phyloP scores from a whole-genome alignment of 2,888 invertebrate genomes.

The Sinohyriopsis cumingii region DNA sequence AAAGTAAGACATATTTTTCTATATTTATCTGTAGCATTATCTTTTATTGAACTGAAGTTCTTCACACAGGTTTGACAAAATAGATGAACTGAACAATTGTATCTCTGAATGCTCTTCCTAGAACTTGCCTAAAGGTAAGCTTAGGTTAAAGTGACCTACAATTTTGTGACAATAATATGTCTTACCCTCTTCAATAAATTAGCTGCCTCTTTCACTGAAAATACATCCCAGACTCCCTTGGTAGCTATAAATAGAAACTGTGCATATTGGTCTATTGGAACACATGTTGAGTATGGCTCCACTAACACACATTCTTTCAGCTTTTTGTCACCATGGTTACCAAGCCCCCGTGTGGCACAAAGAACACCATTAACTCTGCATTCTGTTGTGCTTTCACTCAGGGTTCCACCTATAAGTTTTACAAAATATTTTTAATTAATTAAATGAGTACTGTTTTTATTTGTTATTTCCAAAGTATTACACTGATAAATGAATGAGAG shows the following conservation, averaged over 20 bases:
- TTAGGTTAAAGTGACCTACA: too few relatives aligned
- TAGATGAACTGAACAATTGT: too few relatives aligned
- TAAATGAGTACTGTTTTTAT: neutral
- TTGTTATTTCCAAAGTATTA: neutral
- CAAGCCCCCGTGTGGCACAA: slow-evolving; percentile 68
- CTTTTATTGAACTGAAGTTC: too few relatives aligned
- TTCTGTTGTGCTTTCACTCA: slow-evolving; percentile 63
- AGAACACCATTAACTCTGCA: slow-evolving; percentile 66
- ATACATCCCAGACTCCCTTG: slow-evolving; percentile 68
- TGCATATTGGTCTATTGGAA: slow-evolving; percentile 66
- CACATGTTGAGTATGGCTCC: slow-evolving; percentile 58
- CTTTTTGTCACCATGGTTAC: slow-evolving; percentile 69
- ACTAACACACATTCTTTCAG: slow-evolving; percentile 63
- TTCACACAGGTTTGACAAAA: too few relatives aligned
- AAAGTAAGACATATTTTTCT: too few relatives aligned
- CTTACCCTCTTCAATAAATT: slow-evolving; percentile 61
- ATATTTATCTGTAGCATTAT: too few relatives aligned
- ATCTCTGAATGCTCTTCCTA: too few relatives aligned
- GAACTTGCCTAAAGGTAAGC: too few relatives aligned
- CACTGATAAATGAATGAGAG: too few relatives aligned
- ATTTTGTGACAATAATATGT: neutral
- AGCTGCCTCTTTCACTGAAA: slow-evolving; percentile 65
- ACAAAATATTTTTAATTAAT: neutral
- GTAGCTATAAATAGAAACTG: slow-evolving; percentile 68
- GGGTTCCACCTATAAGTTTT: slow-evolving; percentile 55